Conservation (phyloP, 64 coral and sea anemone species). For the Stylophora pistillata region DNA sequence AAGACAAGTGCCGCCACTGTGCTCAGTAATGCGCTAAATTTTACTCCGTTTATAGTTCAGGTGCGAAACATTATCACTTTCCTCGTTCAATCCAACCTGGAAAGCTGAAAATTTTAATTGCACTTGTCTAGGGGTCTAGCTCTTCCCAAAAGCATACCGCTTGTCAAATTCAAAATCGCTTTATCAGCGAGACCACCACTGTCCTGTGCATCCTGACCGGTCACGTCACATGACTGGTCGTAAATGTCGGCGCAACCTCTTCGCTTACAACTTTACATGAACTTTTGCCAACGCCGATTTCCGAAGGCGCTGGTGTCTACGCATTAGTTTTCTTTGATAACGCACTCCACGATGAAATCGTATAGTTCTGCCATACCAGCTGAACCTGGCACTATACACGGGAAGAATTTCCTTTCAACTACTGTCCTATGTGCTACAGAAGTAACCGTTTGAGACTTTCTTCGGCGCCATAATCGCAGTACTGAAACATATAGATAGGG, state of each 20-base stretch:
- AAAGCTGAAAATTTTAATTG: background rate
- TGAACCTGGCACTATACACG: too few relatives aligned
- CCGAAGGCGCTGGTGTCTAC: background rate
- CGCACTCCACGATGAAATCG: background rate
- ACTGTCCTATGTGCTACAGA: too few relatives aligned
- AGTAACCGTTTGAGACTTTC: background rate
- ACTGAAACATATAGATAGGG: background rate
- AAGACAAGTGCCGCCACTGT: too few relatives aligned
- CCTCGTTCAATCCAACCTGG: background rate
- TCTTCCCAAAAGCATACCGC: background rate
- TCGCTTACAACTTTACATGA: background rate
- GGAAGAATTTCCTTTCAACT: too few relatives aligned
- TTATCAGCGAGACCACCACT: background rate
- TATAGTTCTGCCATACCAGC: background rate
- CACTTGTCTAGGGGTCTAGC: background rate
- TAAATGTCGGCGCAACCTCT: background rate
- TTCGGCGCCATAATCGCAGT: background rate
- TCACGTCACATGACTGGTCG: conserved; percentile 4
- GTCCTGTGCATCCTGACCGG: background rate
- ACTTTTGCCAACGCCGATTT: background rate
- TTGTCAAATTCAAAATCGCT: conserved; percentile 2
- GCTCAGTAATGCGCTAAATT: too few relatives aligned
- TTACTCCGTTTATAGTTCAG: too few relatives aligned
- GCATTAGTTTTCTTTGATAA: background rate
- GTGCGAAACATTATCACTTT: background rate